Evolutionary conservation across 2,113 vertebrate genomes (phyloP), one percentile per base, ranked within the genome.

Genomic region (Petrocephalus zakoni): DNA sequence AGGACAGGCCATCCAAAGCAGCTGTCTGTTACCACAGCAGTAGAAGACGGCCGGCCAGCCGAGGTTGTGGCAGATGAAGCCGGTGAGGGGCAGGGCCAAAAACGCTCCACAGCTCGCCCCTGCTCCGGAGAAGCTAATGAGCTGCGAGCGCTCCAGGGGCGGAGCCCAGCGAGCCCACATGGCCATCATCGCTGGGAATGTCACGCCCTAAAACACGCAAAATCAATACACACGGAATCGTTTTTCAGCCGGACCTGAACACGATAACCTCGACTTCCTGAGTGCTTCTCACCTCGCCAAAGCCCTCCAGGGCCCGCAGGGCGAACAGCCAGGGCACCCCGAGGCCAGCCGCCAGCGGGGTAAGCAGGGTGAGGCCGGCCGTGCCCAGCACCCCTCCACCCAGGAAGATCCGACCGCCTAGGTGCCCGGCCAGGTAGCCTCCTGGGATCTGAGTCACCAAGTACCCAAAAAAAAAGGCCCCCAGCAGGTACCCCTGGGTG

Each of bases 11-110:
- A 51, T 21, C 22, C 49, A 42, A 47, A 37, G 15, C 42, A 52
- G 37, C 29, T 5, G 58, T 52, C 29, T 3, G 93, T 95, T 91
- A 97, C 97, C 96, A 89, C 96, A 97, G 84, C 94, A 89, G 90
- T 97, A 97, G 95, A 97, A 97, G 85, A 97, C 95, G 1, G 95
- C 94, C 19, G 96, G 96, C 97, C 97, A 97, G 88, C 96, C 96
- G 87, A 96, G 87, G 0, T 64, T 92, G 13, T 96, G 94, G 88
- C 95, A 96, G 91, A 97, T 95, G 52, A 92, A 91, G 83, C 95
- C 95, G 5, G 96, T 97, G 7, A 97, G 94, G 52, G 96, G 96
- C 90, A 97, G 93, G 22, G 96, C 94, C 88, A 96, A 8, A 42
- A 96, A 97, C 88, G 96, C 95, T 0, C 97, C 97, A 19, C 96